Conservation (phyloP, 1,140 invertebrate genomes). For the Tyrophagus putrescentiae region DNA sequence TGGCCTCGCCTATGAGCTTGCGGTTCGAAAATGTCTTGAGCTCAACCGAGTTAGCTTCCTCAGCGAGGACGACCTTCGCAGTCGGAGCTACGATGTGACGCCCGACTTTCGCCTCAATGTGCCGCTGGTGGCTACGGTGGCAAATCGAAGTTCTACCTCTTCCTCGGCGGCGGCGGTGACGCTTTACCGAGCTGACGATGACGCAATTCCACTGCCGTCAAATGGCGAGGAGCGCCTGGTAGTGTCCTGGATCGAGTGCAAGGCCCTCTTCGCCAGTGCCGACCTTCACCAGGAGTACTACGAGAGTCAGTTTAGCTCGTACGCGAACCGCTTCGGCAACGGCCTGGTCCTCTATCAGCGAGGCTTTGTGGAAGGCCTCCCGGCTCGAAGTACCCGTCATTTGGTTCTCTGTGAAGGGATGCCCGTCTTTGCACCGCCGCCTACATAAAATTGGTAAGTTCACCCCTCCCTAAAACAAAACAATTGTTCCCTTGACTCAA, state of each 20-base stretch:
- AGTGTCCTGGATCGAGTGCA: slow-evolving; percentile 22
- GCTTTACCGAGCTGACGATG: not conserved
- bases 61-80: not conserved
- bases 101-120: slow-evolving; percentile 21
- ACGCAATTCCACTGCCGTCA: not conserved
- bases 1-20: slow-evolving; percentile 8
- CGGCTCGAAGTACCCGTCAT: not conserved
- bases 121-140: not conserved
- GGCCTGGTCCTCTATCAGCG: slow-evolving; percentile 18
- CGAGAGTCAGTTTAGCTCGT: slow-evolving; percentile 15
- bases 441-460: no score
- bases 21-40: not conserved
- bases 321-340: slow-evolving; percentile 19
- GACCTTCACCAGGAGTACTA: slow-evolving; percentile 19
- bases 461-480: no score
- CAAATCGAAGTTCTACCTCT: no score
- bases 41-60: not conserved
- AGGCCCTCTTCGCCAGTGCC: slow-evolving; percentile 18
- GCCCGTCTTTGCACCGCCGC: not conserved
- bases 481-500: no score
- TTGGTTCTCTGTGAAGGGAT: slow-evolving; percentile 4
- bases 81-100: slow-evolving; percentile 16
- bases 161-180: not conserved
- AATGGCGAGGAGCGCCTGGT: not conserved
- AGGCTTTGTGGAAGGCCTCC: not conserved